These are phyloP conservation scores for Neodon shergylaensis DNA, from an alignment of 2,113 vertebrate species.

Conservation along the genomic window DNA sequence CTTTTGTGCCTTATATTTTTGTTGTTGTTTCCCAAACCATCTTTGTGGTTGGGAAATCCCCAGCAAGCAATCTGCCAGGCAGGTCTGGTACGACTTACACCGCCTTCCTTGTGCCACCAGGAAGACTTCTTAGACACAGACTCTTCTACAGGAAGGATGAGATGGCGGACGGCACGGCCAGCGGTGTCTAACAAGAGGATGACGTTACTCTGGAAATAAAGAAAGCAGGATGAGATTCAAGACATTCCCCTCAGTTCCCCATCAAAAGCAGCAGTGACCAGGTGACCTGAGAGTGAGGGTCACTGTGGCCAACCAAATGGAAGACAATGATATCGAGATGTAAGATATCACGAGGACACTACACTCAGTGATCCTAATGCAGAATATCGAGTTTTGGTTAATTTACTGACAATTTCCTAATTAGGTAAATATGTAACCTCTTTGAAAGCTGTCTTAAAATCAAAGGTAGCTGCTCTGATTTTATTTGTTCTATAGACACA, in stretches of 20 bases:
- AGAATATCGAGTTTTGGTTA: background rate
- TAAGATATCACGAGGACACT: background rate
- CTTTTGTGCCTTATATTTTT: background rate
- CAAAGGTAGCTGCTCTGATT: constrained; percentile 18
- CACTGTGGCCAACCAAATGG: background rate
- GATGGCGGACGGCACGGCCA: constrained; percentile 87
- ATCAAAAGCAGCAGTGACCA: background rate
- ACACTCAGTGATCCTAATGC: background rate
- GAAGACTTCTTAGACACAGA: constrained; percentile 83
- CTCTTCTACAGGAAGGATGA: constrained; percentile 87
- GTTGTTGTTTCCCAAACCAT: background rate
- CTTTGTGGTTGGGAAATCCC: background rate
- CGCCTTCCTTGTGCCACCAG: constrained; percentile 93
- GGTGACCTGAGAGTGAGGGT: background rate
- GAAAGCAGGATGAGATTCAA: constrained; percentile 52
- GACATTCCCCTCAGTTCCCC: background rate
- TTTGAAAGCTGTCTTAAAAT: constrained; percentile 33
- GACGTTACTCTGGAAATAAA: constrained; percentile 89
- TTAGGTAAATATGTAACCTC: constrained; percentile 19
- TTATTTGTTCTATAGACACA: background rate
- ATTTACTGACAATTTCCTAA: constrained; percentile 37
- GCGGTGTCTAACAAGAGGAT: constrained; percentile 92
- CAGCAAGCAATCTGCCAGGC: background rate
- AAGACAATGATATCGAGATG: background rate
- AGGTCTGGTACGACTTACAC: constrained; percentile 81